phyloP scores from a whole-genome alignment of 2,113 vertebrate species.

The Pterocles burchelli region DNA sequence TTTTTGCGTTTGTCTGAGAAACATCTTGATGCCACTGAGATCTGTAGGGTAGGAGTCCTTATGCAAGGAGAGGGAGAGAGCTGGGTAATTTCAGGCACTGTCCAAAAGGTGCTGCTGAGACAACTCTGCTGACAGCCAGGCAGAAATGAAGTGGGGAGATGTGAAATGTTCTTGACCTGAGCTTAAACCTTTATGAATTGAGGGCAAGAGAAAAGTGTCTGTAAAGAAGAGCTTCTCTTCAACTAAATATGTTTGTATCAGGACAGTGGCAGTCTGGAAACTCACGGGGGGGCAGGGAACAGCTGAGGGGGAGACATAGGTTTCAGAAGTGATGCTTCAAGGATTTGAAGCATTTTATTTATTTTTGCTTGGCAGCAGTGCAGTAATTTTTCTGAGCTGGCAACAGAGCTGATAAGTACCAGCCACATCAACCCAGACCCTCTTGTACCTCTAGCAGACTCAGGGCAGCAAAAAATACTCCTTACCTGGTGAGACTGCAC shows the following conservation, averaged over 20 bases:
- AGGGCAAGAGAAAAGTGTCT: not conserved
- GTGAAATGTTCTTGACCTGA: constrained; percentile 32
- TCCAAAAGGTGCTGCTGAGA: not conserved
- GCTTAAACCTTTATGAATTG: constrained; percentile 41
- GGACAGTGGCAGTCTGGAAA: not conserved
- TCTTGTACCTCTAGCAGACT: not conserved
- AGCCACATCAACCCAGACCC: not conserved
- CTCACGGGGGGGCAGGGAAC: not conserved
- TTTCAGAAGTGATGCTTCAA: not conserved
- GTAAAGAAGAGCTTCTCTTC: not conserved
- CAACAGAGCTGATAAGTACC: not conserved
- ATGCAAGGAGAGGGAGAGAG: not conserved
- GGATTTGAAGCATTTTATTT: not conserved
- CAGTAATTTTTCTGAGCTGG: not conserved
- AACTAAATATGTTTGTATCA: not conserved
- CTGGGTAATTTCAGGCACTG: not conserved
- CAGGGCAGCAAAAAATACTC: not conserved
- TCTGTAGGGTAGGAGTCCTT: not conserved
- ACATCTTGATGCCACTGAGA: not conserved
- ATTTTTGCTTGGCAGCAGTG: not conserved
- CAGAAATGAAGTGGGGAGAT: constrained; percentile 34
- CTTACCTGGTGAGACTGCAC: not conserved
- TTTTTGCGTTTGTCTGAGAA: not conserved
- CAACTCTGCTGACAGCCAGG: not conserved
- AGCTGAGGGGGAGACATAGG: not conserved